These are phyloP conservation scores for Calypte anna DNA, from an alignment of 2,113 vertebrate species.

Conservation along the genomic window DNA sequence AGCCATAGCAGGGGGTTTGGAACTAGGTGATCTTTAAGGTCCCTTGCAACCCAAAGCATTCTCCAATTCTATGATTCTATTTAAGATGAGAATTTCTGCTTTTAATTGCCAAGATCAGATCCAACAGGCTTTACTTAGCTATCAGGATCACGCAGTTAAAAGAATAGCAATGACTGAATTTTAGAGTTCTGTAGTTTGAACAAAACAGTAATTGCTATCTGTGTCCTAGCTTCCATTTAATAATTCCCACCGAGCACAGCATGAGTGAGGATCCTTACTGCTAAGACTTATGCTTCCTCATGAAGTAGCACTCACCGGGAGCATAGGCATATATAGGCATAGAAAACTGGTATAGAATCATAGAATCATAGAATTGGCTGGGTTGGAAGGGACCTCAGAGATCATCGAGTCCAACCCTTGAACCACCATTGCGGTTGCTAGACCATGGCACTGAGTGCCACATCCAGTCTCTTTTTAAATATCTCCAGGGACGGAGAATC, in stretches of 20 bases:
- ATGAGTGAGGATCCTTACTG: not conserved
- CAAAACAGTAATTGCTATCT: not conserved
- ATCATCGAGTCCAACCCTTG: too few relatives aligned
- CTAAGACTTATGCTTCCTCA: not conserved
- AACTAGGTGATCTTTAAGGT: too few relatives aligned
- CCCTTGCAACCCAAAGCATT: too few relatives aligned
- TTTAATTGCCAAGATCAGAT: not conserved
- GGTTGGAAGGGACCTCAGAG: too few relatives aligned
- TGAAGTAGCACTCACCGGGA: not conserved
- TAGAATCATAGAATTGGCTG: too few relatives aligned
- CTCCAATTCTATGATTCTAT: not conserved
- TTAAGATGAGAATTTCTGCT: not conserved
- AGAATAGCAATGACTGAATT: not conserved
- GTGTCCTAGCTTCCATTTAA: not conserved
- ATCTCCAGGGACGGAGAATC: too few relatives aligned
- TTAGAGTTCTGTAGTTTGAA: not conserved
- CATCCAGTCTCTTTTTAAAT: too few relatives aligned
- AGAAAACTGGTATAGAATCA: not conserved
- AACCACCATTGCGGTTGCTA: too few relatives aligned
- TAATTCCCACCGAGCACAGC: not conserved
- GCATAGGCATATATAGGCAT: fast-evolving
- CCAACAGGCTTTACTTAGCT: not conserved
- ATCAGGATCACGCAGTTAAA: not conserved
- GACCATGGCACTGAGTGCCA: too few relatives aligned
- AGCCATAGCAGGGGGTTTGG: too few relatives aligned